Conservation (phyloP, 2,888 invertebrate species). For the Thysanoteuthis rhombus region DNA sequence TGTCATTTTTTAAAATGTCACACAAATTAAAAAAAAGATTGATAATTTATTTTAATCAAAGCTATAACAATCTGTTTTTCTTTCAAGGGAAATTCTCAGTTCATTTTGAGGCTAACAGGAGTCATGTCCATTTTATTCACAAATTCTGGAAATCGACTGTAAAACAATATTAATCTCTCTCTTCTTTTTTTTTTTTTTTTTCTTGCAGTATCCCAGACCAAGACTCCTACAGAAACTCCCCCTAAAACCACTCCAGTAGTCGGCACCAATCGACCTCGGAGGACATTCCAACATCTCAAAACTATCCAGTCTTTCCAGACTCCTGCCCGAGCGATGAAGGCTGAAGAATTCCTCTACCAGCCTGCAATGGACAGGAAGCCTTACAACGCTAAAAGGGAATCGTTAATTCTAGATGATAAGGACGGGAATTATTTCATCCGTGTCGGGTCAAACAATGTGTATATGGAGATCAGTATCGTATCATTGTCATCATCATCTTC, state of each 20-base stretch:
- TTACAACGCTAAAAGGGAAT: conserved; percentile 1
- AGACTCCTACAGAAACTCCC: not conserved
- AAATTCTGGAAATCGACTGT: not conserved
- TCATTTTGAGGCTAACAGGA: no score
- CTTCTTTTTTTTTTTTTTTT: not conserved
- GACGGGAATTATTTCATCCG: conserved; percentile 27
- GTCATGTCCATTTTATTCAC: no score
- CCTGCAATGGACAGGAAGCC: conserved; percentile 18
- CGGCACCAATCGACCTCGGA: not conserved
- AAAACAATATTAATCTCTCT: not conserved
- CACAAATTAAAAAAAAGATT: no score
- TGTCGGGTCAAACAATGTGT: conserved; percentile 30
- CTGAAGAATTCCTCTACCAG: conserved; percentile 15
- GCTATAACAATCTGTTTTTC: no score
- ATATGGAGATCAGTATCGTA: conserved; percentile 42
- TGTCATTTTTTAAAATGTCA: no score
- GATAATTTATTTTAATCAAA: no score
- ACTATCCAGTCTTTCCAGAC: conserved; percentile 21
- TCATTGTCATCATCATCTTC: not conserved
- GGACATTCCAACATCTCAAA: conserved; percentile 21
- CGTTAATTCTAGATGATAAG: not conserved
- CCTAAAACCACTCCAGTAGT: not conserved
- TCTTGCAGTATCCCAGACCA: not conserved
- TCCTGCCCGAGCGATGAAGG: not conserved
- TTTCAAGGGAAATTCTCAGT: no score